Base-by-base conservation (phyloP, 2,797 vertebrate species). In the Sebastes reedi region DNA sequence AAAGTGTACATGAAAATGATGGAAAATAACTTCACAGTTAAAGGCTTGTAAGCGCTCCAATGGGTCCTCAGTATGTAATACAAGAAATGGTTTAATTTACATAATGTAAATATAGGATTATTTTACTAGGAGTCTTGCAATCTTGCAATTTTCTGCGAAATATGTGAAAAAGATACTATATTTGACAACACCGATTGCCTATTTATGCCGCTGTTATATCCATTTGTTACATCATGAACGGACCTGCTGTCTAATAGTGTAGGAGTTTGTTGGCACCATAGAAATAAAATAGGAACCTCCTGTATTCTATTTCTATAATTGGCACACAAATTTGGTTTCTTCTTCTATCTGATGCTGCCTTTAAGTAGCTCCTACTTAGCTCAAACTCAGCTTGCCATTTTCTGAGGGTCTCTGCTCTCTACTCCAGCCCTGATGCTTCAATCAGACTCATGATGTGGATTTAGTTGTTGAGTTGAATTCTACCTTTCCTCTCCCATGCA, bases 401-500 rank as follows among this genome's bases (percentile, higher is more conserved):
- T 2, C 59, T 10, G 22, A 66, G 3, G 3, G 32, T 25, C 20
- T 73, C 3, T 59, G 12, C n/a, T 46, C 27, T 74, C 29, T 8
- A 50, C 12, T 69, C 1, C 25, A 42, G 22, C 42, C 18, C 0
- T 46, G 13, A 54, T 72, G 52, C 42, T 24, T 30, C 9, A 5
- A 24, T 60, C 7, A 71, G 16, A n/a, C 39, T 67, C 7, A 13
- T 30, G 18, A 52, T 42, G 18, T 30, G 9, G 20, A 54, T 24
- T 32, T 54, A n/a, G 9, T 58, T 9, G 22, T 14, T 54, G 10
- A 27, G 3, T 13, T 46, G 2, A 73, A 9, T n/a, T 36, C 6
- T n/a, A 24, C 11, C 0, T 67, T 29, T 64, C 27, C 22, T 34
- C 65, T 13, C 10, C 39, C 2, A 62, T 77, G 22, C 74, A 99